phyloP scores from a whole-genome alignment of 1,140 invertebrate species.

The Ceratitis capitata region DNA sequence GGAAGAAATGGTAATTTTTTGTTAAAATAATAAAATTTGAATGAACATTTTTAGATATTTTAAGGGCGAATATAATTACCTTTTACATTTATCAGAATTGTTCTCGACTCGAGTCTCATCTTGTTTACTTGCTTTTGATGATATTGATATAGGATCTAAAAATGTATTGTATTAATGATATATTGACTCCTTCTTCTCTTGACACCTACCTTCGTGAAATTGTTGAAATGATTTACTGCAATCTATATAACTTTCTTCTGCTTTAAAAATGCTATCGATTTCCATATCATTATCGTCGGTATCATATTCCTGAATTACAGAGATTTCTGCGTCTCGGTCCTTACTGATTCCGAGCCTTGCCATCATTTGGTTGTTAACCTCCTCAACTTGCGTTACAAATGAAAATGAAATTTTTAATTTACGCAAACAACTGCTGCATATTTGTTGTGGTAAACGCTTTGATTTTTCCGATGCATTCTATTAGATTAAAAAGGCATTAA shows the following conservation, averaged over 20 bases:
- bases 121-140: neutral
- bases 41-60: no score
- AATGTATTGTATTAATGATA: neutral
- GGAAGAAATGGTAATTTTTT: neutral
- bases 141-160: neutral
- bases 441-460: neutral
- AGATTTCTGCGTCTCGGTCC: neutral
- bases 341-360: neutral
- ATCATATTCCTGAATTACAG: neutral
- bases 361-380: neutral
- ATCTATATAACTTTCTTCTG: neutral
- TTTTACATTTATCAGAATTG: no score
- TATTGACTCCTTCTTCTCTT: neutral
- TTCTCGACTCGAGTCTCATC: neutral
- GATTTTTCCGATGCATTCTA: neutral
- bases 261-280: neutral
- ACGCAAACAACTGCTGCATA: neutral
- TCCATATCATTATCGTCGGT: neutral
- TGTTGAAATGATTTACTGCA: neutral
- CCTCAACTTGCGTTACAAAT: neutral
- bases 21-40: neutral
- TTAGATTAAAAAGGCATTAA: neutral
- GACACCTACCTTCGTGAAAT: neutral
- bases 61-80: no score
- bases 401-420: constrained; percentile 20